phyloP scores from a whole-genome alignment of 2,888 invertebrate genomes.

The Schrankia costaestrigalis region DNA sequence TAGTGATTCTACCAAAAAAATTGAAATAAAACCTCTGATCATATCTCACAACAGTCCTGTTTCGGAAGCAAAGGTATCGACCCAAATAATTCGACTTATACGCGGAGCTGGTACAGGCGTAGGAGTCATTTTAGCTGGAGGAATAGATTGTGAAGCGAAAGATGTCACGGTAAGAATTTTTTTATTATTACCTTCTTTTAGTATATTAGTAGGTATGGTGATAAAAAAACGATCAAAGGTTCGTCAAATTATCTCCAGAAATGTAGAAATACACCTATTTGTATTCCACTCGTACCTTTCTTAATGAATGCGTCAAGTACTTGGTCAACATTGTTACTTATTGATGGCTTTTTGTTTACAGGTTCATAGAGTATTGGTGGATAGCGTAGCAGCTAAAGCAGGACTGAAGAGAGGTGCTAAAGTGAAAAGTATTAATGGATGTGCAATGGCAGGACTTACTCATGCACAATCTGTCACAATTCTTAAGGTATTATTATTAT shows the following conservation, averaged over 20 bases:
- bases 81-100: conserved; percentile 56
- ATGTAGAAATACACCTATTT: too few relatives aligned
- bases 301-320: too few relatives aligned
- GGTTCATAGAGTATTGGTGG: conserved; percentile 93
- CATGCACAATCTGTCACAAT: conserved; percentile 93
- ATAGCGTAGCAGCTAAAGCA: conserved; percentile 92
- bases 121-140: conserved; percentile 93
- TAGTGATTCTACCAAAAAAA: conserved; percentile 21
- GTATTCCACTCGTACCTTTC: too few relatives aligned
- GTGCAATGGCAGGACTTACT: conserved; percentile 89
- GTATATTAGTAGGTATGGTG: neutral
- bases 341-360: too few relatives aligned
- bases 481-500: conserved; percentile 92
- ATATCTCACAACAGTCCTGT: conserved; percentile 36
- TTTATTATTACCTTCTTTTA: neutral
- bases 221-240: too few relatives aligned
- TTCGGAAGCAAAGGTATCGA: conserved; percentile 42
- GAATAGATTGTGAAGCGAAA: conserved; percentile 94
- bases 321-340: too few relatives aligned
- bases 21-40: too few relatives aligned
- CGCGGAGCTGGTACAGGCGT: conserved; percentile 83
- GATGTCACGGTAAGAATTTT: conserved; percentile 92
- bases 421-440: conserved; percentile 93
- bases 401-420: conserved; percentile 94
- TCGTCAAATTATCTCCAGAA: too few relatives aligned